A percentile compares a stretch with the other conserved stretches of the same genome.
phyloP scores from a whole-genome alignment of 2,113 vertebrate species.

The Rhynchomys soricoides region DNA sequence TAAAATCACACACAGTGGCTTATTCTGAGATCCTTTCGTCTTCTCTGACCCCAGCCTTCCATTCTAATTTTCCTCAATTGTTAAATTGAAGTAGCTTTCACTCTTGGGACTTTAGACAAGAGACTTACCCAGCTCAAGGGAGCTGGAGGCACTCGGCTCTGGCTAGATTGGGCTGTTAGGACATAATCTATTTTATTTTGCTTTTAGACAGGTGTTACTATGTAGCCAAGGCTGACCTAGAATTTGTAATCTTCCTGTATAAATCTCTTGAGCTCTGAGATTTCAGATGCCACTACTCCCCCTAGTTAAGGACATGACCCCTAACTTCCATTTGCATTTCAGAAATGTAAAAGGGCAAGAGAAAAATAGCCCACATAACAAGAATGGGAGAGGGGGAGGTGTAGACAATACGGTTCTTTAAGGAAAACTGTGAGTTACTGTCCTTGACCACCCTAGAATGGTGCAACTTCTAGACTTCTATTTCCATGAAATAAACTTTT shows the following conservation, averaged over 20 bases:
- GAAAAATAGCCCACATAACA: neutral
- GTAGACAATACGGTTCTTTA: neutral
- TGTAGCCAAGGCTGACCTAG: neutral
- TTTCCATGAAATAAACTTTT: neutral
- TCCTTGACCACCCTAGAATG: neutral
- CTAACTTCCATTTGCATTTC: neutral
- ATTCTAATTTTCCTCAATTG: neutral
- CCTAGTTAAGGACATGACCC: neutral
- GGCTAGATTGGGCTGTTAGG: neutral
- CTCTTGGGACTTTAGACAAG: neutral
- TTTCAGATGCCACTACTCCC: neutral
- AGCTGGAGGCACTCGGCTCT: neutral
- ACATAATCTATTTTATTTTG: neutral
- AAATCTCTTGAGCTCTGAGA: neutral
- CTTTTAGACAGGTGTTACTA: neutral
- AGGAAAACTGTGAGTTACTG: neutral
- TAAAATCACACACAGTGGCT: neutral
- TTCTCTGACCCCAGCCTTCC: neutral
- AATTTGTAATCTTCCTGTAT: neutral
- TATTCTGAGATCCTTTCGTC: slow-evolving; percentile 23
- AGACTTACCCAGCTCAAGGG: neutral
- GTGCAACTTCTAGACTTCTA: neutral
- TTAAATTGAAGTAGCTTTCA: neutral
- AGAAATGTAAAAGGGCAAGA: neutral
- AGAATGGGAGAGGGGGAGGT: neutral